phyloP scores from a whole-genome alignment of 2,113 vertebrate species.

The Protomyctophum bolini region DNA sequence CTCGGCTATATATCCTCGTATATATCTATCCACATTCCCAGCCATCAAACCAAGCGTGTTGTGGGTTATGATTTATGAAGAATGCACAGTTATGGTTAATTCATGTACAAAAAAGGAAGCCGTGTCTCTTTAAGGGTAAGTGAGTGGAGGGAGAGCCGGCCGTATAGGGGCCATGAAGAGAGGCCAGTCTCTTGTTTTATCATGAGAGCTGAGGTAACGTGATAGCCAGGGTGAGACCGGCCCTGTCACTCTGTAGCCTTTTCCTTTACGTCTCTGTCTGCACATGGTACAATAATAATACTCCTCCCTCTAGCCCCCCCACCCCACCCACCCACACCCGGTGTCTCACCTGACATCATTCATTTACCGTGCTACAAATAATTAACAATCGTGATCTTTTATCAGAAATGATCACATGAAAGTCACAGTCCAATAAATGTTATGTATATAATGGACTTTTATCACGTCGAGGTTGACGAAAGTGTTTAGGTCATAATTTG shows the following conservation, averaged over 20 bases:
- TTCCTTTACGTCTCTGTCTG: constrained; percentile 16
- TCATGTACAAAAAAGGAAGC: background rate
- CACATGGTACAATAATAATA: constrained; percentile 31
- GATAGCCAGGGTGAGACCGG: constrained; percentile 51
- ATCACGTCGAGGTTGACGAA: constrained; percentile 26
- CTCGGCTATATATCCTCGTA: background rate
- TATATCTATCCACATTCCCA: background rate
- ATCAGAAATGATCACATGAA: constrained; percentile 36
- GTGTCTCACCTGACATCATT: constrained; percentile 46
- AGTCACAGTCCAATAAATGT: constrained; percentile 21
- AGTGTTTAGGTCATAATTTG: constrained; percentile 40
- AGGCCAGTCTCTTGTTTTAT: constrained; percentile 44
- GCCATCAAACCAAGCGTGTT: background rate
- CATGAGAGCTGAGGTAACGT: constrained; percentile 51
- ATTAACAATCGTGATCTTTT: constrained; percentile 51
- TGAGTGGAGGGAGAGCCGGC: constrained; percentile 25
- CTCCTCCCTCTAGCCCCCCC: constrained; percentile 17
- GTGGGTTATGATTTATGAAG: background rate
- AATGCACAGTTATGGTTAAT: background rate
- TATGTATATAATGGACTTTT: constrained; percentile 22
- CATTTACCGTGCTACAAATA: constrained; percentile 57
- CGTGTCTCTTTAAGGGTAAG: constrained; percentile 41
- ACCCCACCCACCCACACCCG: constrained; percentile 26
- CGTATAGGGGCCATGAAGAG: constrained; percentile 26
- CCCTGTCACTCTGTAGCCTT: constrained; percentile 29